Evolutionary conservation across 2,888 invertebrate genomes (phyloP).

Genomic region (Epistrophe grossulariae): DNA sequence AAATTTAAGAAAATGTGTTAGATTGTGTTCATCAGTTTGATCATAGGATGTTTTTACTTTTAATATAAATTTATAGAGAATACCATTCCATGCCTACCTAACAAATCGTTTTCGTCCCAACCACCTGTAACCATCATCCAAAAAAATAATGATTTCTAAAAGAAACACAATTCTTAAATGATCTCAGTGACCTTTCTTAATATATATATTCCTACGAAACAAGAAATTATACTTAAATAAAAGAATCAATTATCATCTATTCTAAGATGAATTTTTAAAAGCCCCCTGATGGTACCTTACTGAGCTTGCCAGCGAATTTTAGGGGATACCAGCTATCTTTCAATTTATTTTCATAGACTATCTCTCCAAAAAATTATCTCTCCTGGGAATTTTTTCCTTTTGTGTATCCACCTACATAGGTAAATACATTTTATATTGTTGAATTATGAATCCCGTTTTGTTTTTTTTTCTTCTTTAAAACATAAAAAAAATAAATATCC

Average conservation of each 20-base stretch:
- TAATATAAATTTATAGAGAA: too few relatives aligned
- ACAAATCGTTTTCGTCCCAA: too few relatives aligned
- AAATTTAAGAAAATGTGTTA: too few relatives aligned
- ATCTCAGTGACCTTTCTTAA: too few relatives aligned
- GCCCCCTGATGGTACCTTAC: not conserved
- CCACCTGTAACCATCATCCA: not conserved
- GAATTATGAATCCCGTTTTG: slow-evolving; percentile 55
- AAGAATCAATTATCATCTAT: slow-evolving; percentile 8
- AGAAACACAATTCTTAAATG: too few relatives aligned
- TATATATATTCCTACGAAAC: too few relatives aligned
- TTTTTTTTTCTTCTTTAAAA: slow-evolving; percentile 5
- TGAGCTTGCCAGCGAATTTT: too few relatives aligned
- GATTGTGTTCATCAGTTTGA: too few relatives aligned
- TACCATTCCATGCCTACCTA: too few relatives aligned
- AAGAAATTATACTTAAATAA: not conserved
- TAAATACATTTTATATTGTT: slow-evolving; percentile 44
- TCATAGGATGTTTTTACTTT: too few relatives aligned
- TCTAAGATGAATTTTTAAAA: not conserved
- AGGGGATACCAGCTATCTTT: not conserved
- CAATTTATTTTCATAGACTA: too few relatives aligned
- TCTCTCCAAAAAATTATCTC: too few relatives aligned
- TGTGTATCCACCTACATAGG: not conserved
- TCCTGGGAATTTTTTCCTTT: slow-evolving; percentile 22
- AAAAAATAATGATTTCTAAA: not conserved
- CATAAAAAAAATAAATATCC: slow-evolving; percentile 53